A percentile compares a stretch with the other conserved stretches of the same genome.
Conservation (phyloP, 2,797 vertebrate species). For the Anabas testudineus region DNA sequence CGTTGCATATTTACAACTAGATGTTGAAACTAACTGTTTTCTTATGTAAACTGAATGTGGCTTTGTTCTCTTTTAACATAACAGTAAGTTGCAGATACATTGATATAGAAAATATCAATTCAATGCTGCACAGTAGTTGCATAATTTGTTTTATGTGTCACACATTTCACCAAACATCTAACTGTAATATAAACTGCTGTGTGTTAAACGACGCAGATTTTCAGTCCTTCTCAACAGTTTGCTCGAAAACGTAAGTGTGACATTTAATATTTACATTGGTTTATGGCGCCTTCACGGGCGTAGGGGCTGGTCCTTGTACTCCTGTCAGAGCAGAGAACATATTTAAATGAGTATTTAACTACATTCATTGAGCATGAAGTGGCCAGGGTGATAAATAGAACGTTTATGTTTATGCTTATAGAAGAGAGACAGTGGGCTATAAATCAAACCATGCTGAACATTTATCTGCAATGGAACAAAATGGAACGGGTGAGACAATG, state of each 20-base stretch:
- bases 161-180: too few species aligned
- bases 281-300: conserved; percentile 6
- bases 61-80: too few species aligned
- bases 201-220: neutral
- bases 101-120: too few species aligned
- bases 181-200: neutral
- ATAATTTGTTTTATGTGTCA: too few species aligned
- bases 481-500: conserved; percentile 67
- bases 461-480: conserved; percentile 62
- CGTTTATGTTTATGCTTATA: conserved; percentile 70
- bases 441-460: conserved; percentile 72
- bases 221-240: neutral
- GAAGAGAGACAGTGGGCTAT: conserved; percentile 64
- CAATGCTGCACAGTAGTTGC: too few species aligned
- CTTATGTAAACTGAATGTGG: too few species aligned
- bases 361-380: conserved; percentile 70
- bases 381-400: conserved; percentile 68
- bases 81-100: too few species aligned
- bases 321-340: conserved; percentile 58
- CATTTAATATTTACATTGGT: conserved; percentile 5
- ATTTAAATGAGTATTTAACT: conserved; percentile 84
- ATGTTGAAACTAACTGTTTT: too few species aligned
- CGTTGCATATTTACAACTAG: too few species aligned
- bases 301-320: conserved; percentile 28
- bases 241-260: neutral